A percentile compares a stretch with the other conserved stretches of the same genome.
These are phyloP conservation scores for Dermatemys mawii DNA, from an alignment of 2,113 vertebrate genomes.

Conservation along the genomic window DNA sequence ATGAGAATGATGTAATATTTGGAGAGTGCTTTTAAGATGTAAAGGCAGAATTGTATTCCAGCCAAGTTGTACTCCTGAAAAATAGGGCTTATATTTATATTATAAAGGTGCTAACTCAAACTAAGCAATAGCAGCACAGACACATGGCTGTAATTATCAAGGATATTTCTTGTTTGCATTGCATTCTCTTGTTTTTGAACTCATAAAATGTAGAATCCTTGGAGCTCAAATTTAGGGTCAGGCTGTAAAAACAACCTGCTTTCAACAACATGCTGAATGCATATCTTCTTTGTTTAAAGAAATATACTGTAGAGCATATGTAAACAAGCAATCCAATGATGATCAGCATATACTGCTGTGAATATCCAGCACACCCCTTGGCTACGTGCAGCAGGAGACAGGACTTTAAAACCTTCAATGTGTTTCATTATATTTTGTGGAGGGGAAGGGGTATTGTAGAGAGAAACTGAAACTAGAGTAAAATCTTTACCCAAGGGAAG, in stretches of 20 bases:
- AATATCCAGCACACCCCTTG: conserved; percentile 26
- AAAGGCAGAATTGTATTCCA: not conserved
- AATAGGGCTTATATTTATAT: not conserved
- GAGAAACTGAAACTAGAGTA: not conserved
- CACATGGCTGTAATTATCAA: conserved; percentile 63
- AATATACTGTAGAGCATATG: conserved; percentile 17
- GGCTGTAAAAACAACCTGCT: conserved; percentile 60
- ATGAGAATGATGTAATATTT: not conserved
- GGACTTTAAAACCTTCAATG: no score
- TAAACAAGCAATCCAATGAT: conserved; percentile 42
- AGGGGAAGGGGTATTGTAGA: not conserved
- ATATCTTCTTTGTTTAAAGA: conserved; percentile 49
- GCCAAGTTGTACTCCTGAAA: not conserved
- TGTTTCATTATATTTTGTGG: no score
- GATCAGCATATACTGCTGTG: conserved; percentile 7
- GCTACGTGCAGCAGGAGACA: not conserved
- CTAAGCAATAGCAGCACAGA: conserved; percentile 60
- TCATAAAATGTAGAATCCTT: conserved; percentile 52
- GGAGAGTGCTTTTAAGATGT: not conserved
- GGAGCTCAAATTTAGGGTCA: conserved; percentile 63
- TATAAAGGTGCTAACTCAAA: conserved; percentile 49
- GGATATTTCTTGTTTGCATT: conserved; percentile 66
- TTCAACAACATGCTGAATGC: conserved; percentile 44
- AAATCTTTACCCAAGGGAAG: not conserved
- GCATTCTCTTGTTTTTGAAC: conserved; percentile 64